Conservation (phyloP, 2,113 vertebrate species). For the Zosterops lateralis region DNA sequence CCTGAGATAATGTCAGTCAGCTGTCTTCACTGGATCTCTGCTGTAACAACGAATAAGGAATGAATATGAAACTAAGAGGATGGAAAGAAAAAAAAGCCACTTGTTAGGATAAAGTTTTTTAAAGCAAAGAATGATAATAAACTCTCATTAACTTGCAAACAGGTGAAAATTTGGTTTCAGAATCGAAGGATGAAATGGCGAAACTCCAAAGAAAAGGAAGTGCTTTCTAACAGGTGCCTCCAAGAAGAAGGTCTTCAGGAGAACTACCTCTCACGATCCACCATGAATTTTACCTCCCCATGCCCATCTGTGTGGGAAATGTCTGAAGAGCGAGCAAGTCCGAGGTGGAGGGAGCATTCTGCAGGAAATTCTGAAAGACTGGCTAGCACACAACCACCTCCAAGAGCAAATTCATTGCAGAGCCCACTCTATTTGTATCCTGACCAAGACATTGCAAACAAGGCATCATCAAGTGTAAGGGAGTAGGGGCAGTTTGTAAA, state of each 20-base stretch:
- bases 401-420: slow-evolving; percentile 31
- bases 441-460: slow-evolving; percentile 44
- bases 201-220: slow-evolving; percentile 95
- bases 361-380: slow-evolving; percentile 69
- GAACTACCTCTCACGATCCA: slow-evolving; percentile 58
- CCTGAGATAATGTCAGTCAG: not conserved
- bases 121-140: slow-evolving; percentile 4
- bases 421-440: slow-evolving; percentile 58
- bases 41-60: not conserved
- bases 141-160: slow-evolving; percentile 52
- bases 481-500: not conserved
- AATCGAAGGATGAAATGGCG: slow-evolving; percentile 98
- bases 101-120: not conserved
- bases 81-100: not conserved
- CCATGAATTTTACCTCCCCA: slow-evolving; percentile 56
- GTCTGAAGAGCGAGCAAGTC: slow-evolving; percentile 59
- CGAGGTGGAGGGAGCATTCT: slow-evolving; percentile 67
- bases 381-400: not conserved
- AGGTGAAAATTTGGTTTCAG: slow-evolving; percentile 99
- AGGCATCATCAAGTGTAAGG: slow-evolving; percentile 31
- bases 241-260: slow-evolving; percentile 72
- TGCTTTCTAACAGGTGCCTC: slow-evolving; percentile 73
- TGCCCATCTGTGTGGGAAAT: slow-evolving; percentile 67
- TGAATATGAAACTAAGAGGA: not conserved
- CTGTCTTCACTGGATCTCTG: not conserved